Evolutionary conservation across 92 coral and sea anemone genomes (phyloP), one percentile per base, ranked within the genome.

Genomic region (Galaxea fascicularis): DNA sequence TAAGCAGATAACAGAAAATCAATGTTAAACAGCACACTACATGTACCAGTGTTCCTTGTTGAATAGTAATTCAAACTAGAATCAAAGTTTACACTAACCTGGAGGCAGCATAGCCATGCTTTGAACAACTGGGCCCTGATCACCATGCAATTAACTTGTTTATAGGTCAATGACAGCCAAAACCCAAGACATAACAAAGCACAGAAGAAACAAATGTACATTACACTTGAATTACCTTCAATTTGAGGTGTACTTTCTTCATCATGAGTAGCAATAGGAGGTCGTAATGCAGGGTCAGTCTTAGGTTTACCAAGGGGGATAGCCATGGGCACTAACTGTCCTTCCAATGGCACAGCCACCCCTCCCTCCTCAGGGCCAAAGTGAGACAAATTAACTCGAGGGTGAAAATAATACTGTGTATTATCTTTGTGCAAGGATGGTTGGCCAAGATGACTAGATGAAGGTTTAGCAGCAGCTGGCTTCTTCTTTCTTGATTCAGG

Each of bases 291-390:
- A 49, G 95, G 93, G 52, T 97, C 93, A 63, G 94, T 97, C 80
- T 89, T 95, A 24, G 99, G 98, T 83, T 83, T 95, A 56, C 98
- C 98, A 22, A 97, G 91, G 60, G 99, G 99, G 49, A 97, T 90
- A 54, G 99, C 99, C 98, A 97, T 95, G 20, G 98, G 95, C 56
- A 95, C 89, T 59, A 95, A 84, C 60, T 93, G 95, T 15, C 99
- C 99, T 65, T 92, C 95, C 44, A 97, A 83, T 21, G 99, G 99
- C 45, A 89, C 90, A 30, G 80, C 84, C 73, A 80, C 87, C 64
- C 73, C 49, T n/a, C 73, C 90, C 76, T 79, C 92, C 41, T 86
- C 90, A 4, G 91, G 84, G 58, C 83, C 80, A 57, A 88, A 89
- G 27, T 88, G 83, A 49, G 90, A 79, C 79, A 75, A 71, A n/a